Percentiles rank a stretch among this genome's conserved stretches.
These are phyloP conservation scores for Alosa alosa DNA, from an alignment of 2,113 vertebrate species.

Conservation along the genomic window DNA sequence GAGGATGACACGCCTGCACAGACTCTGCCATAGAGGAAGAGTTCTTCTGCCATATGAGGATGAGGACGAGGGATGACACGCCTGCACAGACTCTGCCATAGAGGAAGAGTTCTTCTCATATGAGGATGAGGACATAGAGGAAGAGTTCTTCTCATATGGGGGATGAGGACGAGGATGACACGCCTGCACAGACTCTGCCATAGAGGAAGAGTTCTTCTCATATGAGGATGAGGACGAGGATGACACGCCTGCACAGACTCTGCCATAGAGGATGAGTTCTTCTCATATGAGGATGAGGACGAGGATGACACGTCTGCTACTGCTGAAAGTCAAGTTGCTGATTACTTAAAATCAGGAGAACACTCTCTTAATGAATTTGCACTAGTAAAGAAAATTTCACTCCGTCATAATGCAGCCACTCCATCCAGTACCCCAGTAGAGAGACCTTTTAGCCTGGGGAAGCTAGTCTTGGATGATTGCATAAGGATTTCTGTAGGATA, in stretches of 20 bases:
- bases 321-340: slow-evolving; percentile 25
- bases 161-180: slow-evolving; percentile 35
- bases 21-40: too few species aligned
- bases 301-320: neutral
- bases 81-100: too few species aligned
- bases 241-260: slow-evolving; percentile 5
- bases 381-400: slow-evolving; percentile 32
- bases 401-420: slow-evolving; percentile 35
- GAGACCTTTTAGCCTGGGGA: slow-evolving; percentile 40
- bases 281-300: slow-evolving; percentile 41
- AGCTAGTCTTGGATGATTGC: slow-evolving; percentile 28
- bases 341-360: too few species aligned
- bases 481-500: too few species aligned
- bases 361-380: slow-evolving; percentile 24
- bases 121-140: slow-evolving; percentile 43
- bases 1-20: neutral
- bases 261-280: too few species aligned
- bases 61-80: slow-evolving; percentile 31
- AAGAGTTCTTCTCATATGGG: slow-evolving; percentile 40
- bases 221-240: slow-evolving; percentile 41
- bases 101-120: too few species aligned
- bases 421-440: slow-evolving; percentile 40
- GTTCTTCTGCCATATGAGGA: slow-evolving; percentile 40
- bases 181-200: too few species aligned
- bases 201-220: too few species aligned